Base-by-base conservation (phyloP, 2,113 vertebrate genomes). In the Ptilorrhoa leucosticta region DNA sequence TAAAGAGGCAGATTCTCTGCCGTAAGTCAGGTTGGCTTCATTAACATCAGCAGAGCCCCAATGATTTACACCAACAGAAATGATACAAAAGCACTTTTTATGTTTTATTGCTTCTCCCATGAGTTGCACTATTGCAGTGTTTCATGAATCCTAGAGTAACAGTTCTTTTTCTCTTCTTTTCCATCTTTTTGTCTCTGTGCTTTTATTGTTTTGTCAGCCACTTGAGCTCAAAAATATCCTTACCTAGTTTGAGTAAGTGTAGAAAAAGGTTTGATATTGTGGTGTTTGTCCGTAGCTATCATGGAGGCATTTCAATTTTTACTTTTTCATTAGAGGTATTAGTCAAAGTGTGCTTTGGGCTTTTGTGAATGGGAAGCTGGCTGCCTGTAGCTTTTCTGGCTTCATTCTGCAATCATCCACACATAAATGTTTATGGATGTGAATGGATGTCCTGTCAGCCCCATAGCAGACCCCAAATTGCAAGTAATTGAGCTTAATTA, bases 61-160 rank as follows among this genome's bases (percentile, higher is more conserved):
- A 68, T 95, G 82, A 93, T 94, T 89, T 90, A 81, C 60, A 50
- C 47, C 48, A 87, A 56, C 24, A 60, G 58, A 75, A 60, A 66
- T 86, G 58, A 83, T 79, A 93, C 39, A 51, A 69, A 92, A 95
- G 22, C 63, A 53, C 69, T 78, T 92, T 47, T 60, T 80, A 7
- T 73, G 35, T 92, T 96, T 94, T 96, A 90, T 60, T 90, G 69
- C 47, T 45, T 73, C 91, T 96, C 83, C 22, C 26, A 44, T 63
- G 88, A 83, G 42, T 35, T 77, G n/a, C 2, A 13, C 47, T 83
- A 19, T 45, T 89, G 37, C 28, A 45, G 20, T 69, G 28, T 70
- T 83, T 94, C 42, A 77, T 65, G 39, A 39, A n/a, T 95, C 16
- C 26, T 84, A 48, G 91, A 84, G 47, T 65, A 91, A 65, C n/a